Evolutionary conservation across 2,888 invertebrate species (phyloP).

Genomic region (Acrobasis repandana): DNA sequence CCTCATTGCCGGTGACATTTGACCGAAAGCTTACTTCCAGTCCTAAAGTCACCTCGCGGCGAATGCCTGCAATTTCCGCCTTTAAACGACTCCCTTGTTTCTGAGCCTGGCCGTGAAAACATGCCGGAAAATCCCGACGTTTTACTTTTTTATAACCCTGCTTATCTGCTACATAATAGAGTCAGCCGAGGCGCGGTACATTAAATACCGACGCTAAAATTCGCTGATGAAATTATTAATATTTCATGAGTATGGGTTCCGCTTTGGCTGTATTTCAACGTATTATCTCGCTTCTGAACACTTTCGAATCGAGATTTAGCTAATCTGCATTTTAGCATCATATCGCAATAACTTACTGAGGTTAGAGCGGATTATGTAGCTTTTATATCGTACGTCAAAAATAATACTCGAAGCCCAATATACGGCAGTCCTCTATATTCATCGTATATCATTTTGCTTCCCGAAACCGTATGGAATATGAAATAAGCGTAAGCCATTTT

Average conservation of each 20-base stretch:
- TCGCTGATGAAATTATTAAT: slow-evolving; percentile 26
- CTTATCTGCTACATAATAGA: slow-evolving; percentile 57
- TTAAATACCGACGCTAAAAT: slow-evolving; percentile 26
- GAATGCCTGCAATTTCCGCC: slow-evolving; percentile 63
- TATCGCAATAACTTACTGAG: slow-evolving; percentile 41
- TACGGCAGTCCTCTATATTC: slow-evolving; percentile 30
- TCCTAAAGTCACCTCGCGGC: slow-evolving; percentile 52
- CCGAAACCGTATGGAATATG: slow-evolving; percentile 29
- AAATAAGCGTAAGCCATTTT: slow-evolving; percentile 27
- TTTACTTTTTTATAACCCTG: slow-evolving; percentile 60
- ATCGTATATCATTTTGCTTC: slow-evolving; percentile 37
- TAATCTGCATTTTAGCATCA: slow-evolving; percentile 41
- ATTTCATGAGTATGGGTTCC: slow-evolving; percentile 16
- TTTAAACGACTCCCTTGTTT: slow-evolving; percentile 60
- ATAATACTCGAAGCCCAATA: background rate
- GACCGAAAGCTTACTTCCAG: slow-evolving; percentile 57
- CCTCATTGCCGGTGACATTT: slow-evolving; percentile 62
- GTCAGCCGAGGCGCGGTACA: slow-evolving; percentile 46
- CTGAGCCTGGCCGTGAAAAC: slow-evolving; percentile 51
- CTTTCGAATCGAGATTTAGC: slow-evolving; percentile 33
- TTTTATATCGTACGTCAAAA: slow-evolving; percentile 36
- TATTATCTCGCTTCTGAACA: slow-evolving; percentile 14
- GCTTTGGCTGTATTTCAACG: background rate
- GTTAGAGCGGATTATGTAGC: slow-evolving; percentile 40
- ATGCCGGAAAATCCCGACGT: slow-evolving; percentile 53